Conservation (phyloP, 92 coral and sea anemone genomes). For the Palythoa heliodiscus region DNA sequence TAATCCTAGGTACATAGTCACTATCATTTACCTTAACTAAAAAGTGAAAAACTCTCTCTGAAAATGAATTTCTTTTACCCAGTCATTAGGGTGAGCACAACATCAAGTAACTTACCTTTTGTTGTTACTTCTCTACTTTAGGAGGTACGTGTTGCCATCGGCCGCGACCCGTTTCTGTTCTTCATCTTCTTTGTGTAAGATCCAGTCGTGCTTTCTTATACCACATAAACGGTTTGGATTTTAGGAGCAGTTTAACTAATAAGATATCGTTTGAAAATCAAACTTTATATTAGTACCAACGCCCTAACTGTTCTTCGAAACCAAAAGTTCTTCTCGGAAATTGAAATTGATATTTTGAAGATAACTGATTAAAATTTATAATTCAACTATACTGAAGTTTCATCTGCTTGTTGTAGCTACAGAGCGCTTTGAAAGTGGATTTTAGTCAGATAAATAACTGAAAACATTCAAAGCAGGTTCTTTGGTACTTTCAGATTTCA, state of each 20-base stretch:
- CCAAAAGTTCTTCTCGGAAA: not conserved
- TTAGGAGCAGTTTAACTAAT: not conserved
- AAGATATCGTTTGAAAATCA: not conserved
- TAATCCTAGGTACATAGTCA: not conserved
- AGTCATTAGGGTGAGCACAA: not conserved
- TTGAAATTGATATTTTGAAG: too few relatives aligned
- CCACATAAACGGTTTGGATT: not conserved
- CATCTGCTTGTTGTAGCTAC: too few relatives aligned
- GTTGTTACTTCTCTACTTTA: not conserved
- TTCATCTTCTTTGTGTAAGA: not conserved
- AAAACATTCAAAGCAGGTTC: too few relatives aligned
- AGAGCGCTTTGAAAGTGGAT: too few relatives aligned
- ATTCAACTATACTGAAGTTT: too few relatives aligned
- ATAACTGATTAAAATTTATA: too few relatives aligned
- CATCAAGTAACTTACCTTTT: not conserved
- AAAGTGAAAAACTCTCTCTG: not conserved
- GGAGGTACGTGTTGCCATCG: not conserved
- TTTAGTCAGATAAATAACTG: too few relatives aligned
- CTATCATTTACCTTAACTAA: not conserved
- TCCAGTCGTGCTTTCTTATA: not conserved
- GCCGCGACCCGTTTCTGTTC: not conserved
- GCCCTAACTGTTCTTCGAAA: not conserved
- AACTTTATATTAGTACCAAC: not conserved
- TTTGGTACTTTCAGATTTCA: too few relatives aligned
- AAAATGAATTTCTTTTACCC: not conserved